Evolutionary conservation across 2,888 invertebrate species (phyloP), one percentile per base, ranked within the genome.

Genomic region (Monochamus alternatus): DNA sequence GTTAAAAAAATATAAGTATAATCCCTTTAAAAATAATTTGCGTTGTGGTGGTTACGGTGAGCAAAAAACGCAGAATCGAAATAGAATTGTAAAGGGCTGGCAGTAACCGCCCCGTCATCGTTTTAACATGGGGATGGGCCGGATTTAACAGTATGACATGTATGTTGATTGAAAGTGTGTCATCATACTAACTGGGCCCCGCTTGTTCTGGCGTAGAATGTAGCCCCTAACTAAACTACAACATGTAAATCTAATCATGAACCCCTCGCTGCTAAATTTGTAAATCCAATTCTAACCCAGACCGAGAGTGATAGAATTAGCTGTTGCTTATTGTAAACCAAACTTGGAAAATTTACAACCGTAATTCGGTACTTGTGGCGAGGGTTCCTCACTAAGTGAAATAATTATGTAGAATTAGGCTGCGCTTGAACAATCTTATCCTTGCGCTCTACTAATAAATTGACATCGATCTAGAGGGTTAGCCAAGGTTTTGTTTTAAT

Each of bases 251-350:
- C 88, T 88, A 89, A 89, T 89, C 88, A 89, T 83, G 86, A 84
- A 86, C 88, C 87, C 88, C 88, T 87, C 87, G 84, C 87, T 86
- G 87, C 87, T 87, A 88, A 89, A 89, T 87, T 88, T 87, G 87
- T 87, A 89, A 90, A 90, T 90, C 89, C 88, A 89, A 90, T 90
- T 89, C 87, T 85, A 84, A 85, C 85, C 88, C 86, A 85, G 87
- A 85, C 86, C 86, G 87, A 85, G 87, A 87, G 87, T 89, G 89
- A 89, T 90, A 88, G 87, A 90, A 90, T 90, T 90, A 90, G 87
- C 87, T 86, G 86, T 87, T 87, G 89, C 89, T 89, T 89, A 90
- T 90, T 90, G 90, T 90, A 90, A 90, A 90, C 89, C 89, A 89
- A 90, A 90, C 89, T 89, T 87, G 88, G 89, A 88, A 89, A 89